phyloP scores from a whole-genome alignment of 2,888 invertebrate genomes.

The Yponomeuta sedellus region DNA sequence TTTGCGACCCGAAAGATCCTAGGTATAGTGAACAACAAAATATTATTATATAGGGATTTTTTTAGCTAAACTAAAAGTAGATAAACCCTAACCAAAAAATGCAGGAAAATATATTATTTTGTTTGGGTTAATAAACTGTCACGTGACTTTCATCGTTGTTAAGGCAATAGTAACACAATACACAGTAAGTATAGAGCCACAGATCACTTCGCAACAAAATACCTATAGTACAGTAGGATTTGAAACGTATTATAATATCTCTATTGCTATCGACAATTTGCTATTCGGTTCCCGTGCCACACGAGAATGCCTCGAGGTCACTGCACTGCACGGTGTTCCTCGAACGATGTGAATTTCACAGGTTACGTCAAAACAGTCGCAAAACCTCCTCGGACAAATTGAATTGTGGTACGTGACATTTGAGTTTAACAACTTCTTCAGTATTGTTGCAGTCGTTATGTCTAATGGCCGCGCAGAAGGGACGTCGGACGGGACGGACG shows the following conservation, averaged over 20 bases:
- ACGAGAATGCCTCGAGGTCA: slow-evolving; percentile 15
- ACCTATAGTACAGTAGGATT: background rate
- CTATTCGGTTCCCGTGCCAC: slow-evolving; percentile 17
- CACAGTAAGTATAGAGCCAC: background rate
- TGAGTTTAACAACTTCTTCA: slow-evolving; percentile 25
- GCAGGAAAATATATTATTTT: too few relatives aligned
- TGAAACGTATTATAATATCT: background rate
- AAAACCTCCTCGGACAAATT: slow-evolving; percentile 13
- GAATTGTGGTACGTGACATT: slow-evolving; percentile 31
- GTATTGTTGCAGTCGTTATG: slow-evolving; percentile 6
- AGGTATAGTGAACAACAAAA: too few relatives aligned
- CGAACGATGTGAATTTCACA: background rate
- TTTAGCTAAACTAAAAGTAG: too few relatives aligned
- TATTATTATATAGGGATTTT: too few relatives aligned
- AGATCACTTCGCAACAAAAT: background rate
- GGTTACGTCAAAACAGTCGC: background rate
- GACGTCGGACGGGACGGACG: too few relatives aligned
- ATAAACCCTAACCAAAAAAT: too few relatives aligned
- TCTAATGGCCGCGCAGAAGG: too few relatives aligned
- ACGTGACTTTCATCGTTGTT: too few relatives aligned
- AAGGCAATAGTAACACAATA: too few relatives aligned
- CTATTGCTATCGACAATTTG: slow-evolving; percentile 5
- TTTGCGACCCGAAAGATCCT: too few relatives aligned
- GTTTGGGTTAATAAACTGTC: too few relatives aligned
- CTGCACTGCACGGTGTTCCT: slow-evolving; percentile 10